Conservation (phyloP, 2,888 invertebrate species). For the Trypoxylon attenuatum region DNA sequence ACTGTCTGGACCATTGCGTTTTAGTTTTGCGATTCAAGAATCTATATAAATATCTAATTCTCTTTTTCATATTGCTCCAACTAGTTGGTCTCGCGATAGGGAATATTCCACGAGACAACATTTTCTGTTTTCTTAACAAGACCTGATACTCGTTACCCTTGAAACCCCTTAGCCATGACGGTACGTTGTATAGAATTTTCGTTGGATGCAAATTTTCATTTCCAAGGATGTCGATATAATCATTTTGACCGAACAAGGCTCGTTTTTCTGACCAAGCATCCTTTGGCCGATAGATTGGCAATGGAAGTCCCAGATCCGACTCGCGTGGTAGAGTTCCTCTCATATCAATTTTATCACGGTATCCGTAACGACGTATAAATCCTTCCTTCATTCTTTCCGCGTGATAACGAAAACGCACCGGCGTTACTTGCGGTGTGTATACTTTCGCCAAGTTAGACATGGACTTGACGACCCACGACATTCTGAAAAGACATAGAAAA, state of each 20-base stretch:
- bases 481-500: slow-evolving; percentile 39
- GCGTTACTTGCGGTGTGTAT: slow-evolving; percentile 72
- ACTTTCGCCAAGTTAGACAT: slow-evolving; percentile 29
- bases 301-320: slow-evolving; percentile 76
- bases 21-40: slow-evolving; percentile 88
- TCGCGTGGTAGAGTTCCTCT: slow-evolving; percentile 84
- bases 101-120: slow-evolving; percentile 73
- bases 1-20: slow-evolving; percentile 72
- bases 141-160: slow-evolving; percentile 90
- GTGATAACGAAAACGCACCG: slow-evolving; percentile 78
- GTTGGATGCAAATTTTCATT: slow-evolving; percentile 88
- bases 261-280: slow-evolving; percentile 85
- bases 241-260: slow-evolving; percentile 95
- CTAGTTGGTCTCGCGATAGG: slow-evolving; percentile 84
- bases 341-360: slow-evolving; percentile 80
- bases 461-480: slow-evolving; percentile 57
- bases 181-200: slow-evolving; percentile 88
- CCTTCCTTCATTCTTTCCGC: slow-evolving; percentile 77
- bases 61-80: slow-evolving; percentile 85
- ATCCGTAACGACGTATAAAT: slow-evolving; percentile 81
- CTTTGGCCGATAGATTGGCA: slow-evolving; percentile 83
- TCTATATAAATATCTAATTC: slow-evolving; percentile 84
- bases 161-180: slow-evolving; percentile 92
- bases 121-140: slow-evolving; percentile 83
- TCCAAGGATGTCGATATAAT: slow-evolving; percentile 97